phyloP scores from a whole-genome alignment of 37 sponge, comb jelly and placozoan genomes.

The Ianthella basta region DNA sequence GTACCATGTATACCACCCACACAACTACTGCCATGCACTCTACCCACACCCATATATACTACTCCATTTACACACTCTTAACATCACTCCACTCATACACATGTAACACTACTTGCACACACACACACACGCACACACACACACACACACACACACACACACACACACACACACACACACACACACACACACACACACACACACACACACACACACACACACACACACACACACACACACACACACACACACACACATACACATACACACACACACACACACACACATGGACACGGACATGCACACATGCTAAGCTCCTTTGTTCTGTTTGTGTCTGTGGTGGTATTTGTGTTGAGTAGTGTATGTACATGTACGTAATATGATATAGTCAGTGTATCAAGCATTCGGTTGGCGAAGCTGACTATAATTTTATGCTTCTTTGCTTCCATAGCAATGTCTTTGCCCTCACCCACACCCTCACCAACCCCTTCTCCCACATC shows the following conservation, averaged over 20 bases:
- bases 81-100: not conserved
- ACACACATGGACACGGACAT: not conserved
- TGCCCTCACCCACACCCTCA: not conserved
- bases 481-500: not conserved
- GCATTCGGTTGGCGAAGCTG: too few relatives aligned
- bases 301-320: not conserved
- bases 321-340: too few relatives aligned
- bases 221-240: not conserved
- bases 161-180: slow-evolving; percentile 7
- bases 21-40: too few relatives aligned
- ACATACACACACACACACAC: slow-evolving; percentile 17
- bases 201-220: not conserved
- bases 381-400: too few relatives aligned
- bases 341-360: too few relatives aligned
- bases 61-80: not conserved
- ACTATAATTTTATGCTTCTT: too few relatives aligned
- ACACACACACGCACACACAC: slow-evolving; percentile 3
- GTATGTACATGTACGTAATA: too few relatives aligned
- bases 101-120: not conserved
- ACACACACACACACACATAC: slow-evolving; percentile 3
- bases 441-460: too few relatives aligned
- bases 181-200: not conserved
- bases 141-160: not conserved
- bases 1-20: too few relatives aligned
- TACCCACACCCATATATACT: too few relatives aligned